phyloP scores from a whole-genome alignment of 2,797 vertebrate species.

The Sphenodon punctatus region DNA sequence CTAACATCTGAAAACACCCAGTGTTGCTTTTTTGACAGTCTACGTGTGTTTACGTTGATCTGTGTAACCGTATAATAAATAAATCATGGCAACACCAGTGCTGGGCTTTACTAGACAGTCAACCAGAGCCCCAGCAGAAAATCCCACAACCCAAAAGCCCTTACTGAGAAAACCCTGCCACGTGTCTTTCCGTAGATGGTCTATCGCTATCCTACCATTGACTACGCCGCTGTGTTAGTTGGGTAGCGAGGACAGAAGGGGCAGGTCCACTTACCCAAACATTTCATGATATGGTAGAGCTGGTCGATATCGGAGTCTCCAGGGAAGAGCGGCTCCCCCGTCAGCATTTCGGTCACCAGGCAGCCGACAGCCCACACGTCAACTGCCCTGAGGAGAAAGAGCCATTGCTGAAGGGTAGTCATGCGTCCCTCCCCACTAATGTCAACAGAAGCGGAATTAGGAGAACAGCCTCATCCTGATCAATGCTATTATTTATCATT shows the following conservation, averaged over 20 bases:
- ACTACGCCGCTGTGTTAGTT: neutral
- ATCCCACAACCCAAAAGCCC: no score
- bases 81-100: no score
- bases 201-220: rapidly evolving
- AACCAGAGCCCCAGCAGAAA: neutral
- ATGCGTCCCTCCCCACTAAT: no score
- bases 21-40: no score
- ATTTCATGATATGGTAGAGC: constrained; percentile 85
- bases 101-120: neutral
- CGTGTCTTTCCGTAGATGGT: no score
- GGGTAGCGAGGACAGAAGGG: neutral
- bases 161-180: neutral
- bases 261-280: constrained; percentile 81
- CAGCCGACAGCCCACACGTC: constrained; percentile 91
- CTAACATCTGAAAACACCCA: no score
- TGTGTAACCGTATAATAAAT: no score
- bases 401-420: no score
- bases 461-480: no score
- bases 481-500: no score
- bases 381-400: constrained; percentile 79
- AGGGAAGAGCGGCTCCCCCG: constrained; percentile 86
- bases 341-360: constrained; percentile 88
- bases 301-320: constrained; percentile 94
- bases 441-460: no score
- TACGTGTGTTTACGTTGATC: no score